phyloP scores from a whole-genome alignment of 2,888 invertebrate species.

The Adelphocoris suturalis region DNA sequence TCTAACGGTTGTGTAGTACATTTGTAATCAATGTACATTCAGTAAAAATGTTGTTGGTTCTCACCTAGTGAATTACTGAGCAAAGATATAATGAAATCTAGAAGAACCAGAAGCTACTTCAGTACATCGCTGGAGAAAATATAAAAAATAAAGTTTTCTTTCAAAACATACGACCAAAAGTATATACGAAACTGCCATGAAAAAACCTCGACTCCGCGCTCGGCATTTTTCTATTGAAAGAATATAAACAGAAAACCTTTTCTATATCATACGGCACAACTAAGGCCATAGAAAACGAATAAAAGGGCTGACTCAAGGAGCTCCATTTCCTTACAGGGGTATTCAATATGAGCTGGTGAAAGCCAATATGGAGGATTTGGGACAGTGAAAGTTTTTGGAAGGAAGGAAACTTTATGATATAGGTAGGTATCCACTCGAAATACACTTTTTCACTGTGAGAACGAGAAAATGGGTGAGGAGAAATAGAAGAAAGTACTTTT shows the following conservation, averaged over 20 bases:
- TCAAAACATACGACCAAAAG: background rate
- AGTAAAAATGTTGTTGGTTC: no score
- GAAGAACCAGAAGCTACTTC: no score
- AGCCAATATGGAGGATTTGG: conserved; percentile 22
- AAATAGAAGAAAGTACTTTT: background rate
- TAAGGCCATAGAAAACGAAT: conserved; percentile 15
- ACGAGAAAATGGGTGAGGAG: conserved; percentile 16
- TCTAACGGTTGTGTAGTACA: no score
- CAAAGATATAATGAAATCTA: no score
- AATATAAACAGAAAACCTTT: conserved; percentile 1
- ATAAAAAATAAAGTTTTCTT: background rate
- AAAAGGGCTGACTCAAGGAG: conserved; percentile 16
- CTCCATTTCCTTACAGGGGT: background rate
- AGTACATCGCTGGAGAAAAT: no score
- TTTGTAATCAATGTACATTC: no score
- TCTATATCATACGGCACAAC: conserved; percentile 20
- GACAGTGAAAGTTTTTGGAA: background rate
- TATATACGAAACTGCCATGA: background rate
- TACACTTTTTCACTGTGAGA: background rate
- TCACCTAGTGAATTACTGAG: no score
- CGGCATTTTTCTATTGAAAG: background rate
- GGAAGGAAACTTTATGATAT: conserved; percentile 17
- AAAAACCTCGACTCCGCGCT: background rate
- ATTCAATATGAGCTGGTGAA: background rate
- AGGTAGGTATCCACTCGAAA: background rate